Conservation (phyloP, 2,113 vertebrate genomes). For the Galbula dea region DNA sequence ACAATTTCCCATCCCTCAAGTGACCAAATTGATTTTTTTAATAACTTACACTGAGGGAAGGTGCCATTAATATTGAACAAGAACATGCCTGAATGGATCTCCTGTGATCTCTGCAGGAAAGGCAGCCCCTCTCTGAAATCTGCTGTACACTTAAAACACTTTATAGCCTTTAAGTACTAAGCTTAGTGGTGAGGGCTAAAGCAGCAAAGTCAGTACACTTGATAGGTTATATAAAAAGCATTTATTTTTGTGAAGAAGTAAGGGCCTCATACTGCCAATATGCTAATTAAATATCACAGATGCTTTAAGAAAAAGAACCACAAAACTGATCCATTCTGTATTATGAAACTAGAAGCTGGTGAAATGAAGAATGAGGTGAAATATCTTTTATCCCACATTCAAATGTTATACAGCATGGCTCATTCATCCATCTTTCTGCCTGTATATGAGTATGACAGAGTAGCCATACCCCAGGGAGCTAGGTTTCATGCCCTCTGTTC, state of each 20-base stretch:
- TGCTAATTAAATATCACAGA: conserved; percentile 13
- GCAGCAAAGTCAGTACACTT: background rate
- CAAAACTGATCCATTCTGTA: background rate
- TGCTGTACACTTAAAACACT: background rate
- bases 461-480: background rate
- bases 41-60: background rate
- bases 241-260: background rate
- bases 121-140: background rate
- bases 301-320: background rate
- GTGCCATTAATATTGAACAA: background rate
- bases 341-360: background rate
- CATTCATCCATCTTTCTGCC: conserved; percentile 49
- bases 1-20: background rate
- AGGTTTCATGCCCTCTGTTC: background rate
- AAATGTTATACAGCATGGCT: background rate
- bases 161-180: background rate
- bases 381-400: background rate
- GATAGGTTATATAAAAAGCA: background rate
- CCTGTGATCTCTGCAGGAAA: conserved; percentile 1
- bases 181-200: background rate
- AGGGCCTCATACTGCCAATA: background rate
- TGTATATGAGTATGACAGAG: background rate
- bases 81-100: background rate
- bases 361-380: background rate
- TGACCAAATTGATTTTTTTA: conserved; percentile 42